phyloP scores from a whole-genome alignment of 1,140 invertebrate species.

The Eurosta solidaginis region DNA sequence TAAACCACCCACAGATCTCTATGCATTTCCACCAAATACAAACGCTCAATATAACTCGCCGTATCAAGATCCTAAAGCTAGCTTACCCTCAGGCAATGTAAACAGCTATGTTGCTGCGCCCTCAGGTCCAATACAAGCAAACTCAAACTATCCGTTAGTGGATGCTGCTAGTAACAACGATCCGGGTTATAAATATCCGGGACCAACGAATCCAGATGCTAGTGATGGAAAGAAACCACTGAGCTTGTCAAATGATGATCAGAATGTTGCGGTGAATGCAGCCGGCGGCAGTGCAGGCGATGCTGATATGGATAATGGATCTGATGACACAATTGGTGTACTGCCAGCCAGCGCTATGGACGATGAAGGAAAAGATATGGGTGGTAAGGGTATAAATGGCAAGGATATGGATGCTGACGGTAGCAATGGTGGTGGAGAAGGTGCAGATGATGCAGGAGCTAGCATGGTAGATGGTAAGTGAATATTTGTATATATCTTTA shows the following conservation, averaged over 20 bases:
- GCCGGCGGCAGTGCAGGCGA: conserved; percentile 33
- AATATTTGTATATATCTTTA: not conserved
- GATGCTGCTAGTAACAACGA: conserved; percentile 23
- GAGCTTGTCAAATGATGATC: conserved; percentile 33
- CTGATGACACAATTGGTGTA: conserved; percentile 49
- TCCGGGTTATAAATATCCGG: conserved; percentile 44
- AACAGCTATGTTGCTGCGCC: conserved; percentile 53
- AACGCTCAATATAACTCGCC: conserved; percentile 51
- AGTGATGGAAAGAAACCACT: conserved; percentile 3
- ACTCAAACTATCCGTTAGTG: not conserved
- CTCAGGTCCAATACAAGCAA: conserved; percentile 40
- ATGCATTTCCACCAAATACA: conserved; percentile 52
- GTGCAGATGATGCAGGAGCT: conserved; percentile 41
- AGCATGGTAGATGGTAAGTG: not conserved
- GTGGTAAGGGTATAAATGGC: conserved; percentile 34
- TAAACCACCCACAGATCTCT: conserved; percentile 44
- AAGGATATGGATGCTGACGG: too few relatives aligned
- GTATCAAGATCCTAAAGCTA: conserved; percentile 43
- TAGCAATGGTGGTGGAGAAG: too few relatives aligned
- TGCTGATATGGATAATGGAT: conserved; percentile 41
- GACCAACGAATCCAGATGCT: conserved; percentile 36
- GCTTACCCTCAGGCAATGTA: conserved; percentile 41
- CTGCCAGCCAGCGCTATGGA: conserved; percentile 54
- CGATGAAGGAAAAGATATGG: conserved; percentile 34
- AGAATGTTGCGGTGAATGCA: conserved; percentile 39